Percentiles rank a stretch among this genome's conserved stretches.
Evolutionary conservation across 2,888 invertebrate species (phyloP).

Genomic region (Quadroppia sp.): DNA sequence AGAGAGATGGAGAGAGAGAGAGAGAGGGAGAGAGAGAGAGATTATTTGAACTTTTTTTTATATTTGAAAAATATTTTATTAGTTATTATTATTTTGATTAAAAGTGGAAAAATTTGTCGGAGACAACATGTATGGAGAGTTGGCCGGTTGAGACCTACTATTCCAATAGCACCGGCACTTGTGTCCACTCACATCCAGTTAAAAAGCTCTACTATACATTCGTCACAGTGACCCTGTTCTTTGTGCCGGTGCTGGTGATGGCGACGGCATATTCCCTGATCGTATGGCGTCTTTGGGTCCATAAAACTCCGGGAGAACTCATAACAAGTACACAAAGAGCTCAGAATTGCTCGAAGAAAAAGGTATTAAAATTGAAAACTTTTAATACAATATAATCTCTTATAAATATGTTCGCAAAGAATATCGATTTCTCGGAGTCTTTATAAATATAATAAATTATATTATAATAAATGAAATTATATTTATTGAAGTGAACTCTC

Average conservation of each 20-base stretch:
- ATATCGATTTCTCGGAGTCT: too few species aligned
- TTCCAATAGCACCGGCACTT: slow-evolving; percentile 43
- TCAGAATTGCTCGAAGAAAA: slow-evolving; percentile 50
- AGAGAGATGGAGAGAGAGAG: too few species aligned
- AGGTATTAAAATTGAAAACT: slow-evolving; percentile 47
- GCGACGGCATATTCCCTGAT: slow-evolving; percentile 54
- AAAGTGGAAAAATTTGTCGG: slow-evolving; percentile 53
- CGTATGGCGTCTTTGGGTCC: slow-evolving; percentile 54
- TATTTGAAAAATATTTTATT: too few species aligned
- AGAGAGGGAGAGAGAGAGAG: too few species aligned
- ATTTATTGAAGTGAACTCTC: too few species aligned
- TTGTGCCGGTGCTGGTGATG: slow-evolving; percentile 55
- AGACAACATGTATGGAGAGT: slow-evolving; percentile 53
- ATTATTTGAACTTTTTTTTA: too few species aligned
- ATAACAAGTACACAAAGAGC: slow-evolving; percentile 50
- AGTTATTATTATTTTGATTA: slow-evolving; percentile 24
- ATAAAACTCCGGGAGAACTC: slow-evolving; percentile 53
- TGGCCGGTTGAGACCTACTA: slow-evolving; percentile 48
- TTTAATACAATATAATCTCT: too few species aligned
- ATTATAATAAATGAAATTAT: too few species aligned
- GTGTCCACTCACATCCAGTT: slow-evolving; percentile 47
- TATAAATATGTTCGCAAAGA: too few species aligned
- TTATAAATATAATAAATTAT: too few species aligned
- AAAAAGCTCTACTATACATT: slow-evolving; percentile 50
- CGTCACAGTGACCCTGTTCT: slow-evolving; percentile 54